phyloP scores from a whole-genome alignment of 23 tunicate species.

The Halocynthia aurantium region DNA sequence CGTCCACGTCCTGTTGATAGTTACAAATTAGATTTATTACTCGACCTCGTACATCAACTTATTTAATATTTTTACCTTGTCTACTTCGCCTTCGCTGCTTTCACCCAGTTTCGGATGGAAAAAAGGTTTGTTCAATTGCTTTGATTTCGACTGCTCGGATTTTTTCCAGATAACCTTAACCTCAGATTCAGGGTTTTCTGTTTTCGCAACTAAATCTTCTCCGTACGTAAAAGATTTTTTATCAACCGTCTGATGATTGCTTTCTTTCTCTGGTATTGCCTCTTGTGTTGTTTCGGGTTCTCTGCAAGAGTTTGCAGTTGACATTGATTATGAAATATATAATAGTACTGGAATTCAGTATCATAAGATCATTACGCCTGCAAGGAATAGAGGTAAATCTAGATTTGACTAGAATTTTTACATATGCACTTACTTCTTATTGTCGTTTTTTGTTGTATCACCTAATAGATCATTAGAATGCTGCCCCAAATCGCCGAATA shows the following conservation, averaged over 20 bases:
- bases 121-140: constrained; percentile 60
- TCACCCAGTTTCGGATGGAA: constrained; percentile 57
- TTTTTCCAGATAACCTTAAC: constrained; percentile 56
- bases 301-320: background rate
- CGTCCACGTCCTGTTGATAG: too few species aligned
- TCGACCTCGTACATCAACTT: too few species aligned
- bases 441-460: background rate
- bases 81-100: constrained; percentile 31
- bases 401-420: too few species aligned
- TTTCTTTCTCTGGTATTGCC: background rate
- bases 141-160: constrained; percentile 18
- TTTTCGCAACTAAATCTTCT: constrained; percentile 18
- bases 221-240: constrained; percentile 20
- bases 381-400: too few species aligned
- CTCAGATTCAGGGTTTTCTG: constrained; percentile 20
- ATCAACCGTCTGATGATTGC: background rate
- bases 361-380: too few species aligned
- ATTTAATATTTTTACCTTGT: constrained; percentile 13
- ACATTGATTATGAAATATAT: background rate
- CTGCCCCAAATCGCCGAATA: constrained; percentile 34
- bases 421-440: background rate
- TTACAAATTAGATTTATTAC: too few species aligned
- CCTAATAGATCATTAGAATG: background rate
- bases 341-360: background rate
- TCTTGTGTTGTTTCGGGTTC: background rate